A percentile compares a stretch with the other conserved stretches of the same genome.
Conservation (phyloP, 1,140 invertebrate genomes). For the Brachionus plicatilis region DNA sequence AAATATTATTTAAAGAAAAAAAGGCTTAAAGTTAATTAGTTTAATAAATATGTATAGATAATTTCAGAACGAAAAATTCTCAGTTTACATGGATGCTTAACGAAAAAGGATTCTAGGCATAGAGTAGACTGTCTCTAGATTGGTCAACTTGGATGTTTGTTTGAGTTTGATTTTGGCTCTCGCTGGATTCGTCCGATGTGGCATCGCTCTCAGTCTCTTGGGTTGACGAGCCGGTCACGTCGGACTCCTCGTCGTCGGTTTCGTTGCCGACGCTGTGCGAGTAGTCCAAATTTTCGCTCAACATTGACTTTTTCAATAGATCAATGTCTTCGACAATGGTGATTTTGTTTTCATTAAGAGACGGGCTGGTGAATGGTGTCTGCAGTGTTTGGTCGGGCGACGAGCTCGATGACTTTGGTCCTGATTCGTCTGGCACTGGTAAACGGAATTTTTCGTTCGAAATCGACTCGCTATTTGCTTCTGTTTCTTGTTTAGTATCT, state of each 20-base stretch:
- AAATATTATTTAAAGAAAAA: background rate
- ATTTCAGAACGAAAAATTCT: background rate
- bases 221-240: background rate
- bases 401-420: background rate
- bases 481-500: background rate
- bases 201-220: background rate
- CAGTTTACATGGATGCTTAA: background rate
- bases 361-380: background rate
- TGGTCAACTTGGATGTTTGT: background rate
- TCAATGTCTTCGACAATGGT: background rate
- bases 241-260: background rate
- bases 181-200: background rate
- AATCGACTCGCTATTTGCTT: background rate
- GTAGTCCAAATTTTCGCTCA: background rate
- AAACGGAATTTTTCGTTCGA: constrained; percentile 23
- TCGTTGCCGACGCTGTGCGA: background rate
- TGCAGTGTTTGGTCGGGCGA: background rate
- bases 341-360: background rate
- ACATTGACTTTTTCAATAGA: background rate
- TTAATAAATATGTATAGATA: background rate
- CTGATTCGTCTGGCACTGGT: constrained; percentile 14
- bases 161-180: background rate
- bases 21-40: background rate
- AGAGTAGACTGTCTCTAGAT: background rate
- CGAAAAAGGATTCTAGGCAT: background rate